Conservation (phyloP, 2,113 vertebrate genomes). For the Sorex fumeus region DNA sequence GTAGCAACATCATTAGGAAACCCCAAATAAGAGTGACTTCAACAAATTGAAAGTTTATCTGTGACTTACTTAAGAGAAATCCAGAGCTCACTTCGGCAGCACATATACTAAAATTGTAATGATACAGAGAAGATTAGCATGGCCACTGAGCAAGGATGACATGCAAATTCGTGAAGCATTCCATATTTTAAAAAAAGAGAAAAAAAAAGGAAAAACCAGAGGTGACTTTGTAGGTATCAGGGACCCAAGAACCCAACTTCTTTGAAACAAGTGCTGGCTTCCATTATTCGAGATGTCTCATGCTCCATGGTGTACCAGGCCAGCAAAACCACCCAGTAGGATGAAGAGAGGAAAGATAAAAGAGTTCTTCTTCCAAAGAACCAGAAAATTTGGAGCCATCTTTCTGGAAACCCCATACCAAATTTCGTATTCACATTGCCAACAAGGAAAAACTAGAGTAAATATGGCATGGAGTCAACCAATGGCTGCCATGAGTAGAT, state of each 20-base stretch:
- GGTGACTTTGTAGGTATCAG: not conserved
- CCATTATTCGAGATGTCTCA: not conserved
- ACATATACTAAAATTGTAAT: too few relatives aligned
- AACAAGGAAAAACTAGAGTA: not conserved
- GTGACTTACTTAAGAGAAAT: not conserved
- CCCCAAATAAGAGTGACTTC: conserved; percentile 39
- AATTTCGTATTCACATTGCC: not conserved
- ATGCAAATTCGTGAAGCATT: too few relatives aligned
- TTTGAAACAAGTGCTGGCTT: not conserved
- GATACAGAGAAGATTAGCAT: too few relatives aligned
- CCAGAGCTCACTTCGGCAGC: too few relatives aligned
- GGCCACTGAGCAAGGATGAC: too few relatives aligned
- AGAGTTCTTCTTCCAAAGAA: not conserved
- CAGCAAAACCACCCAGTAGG: too few relatives aligned
- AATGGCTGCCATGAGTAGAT: not conserved
- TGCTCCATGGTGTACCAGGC: not conserved
- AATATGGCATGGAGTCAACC: not conserved
- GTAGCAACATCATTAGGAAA: conserved; percentile 47
- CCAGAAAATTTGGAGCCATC: not conserved
- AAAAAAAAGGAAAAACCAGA: too few relatives aligned
- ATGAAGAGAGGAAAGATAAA: not conserved
- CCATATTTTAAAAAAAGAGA: too few relatives aligned
- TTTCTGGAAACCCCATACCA: not conserved
- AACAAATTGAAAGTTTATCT: conserved; percentile 28
- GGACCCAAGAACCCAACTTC: not conserved